A percentile compares a stretch with the other conserved stretches of the same genome.
phyloP scores from a whole-genome alignment of 2,113 vertebrate genomes.

The Clarias macrocephalus region DNA sequence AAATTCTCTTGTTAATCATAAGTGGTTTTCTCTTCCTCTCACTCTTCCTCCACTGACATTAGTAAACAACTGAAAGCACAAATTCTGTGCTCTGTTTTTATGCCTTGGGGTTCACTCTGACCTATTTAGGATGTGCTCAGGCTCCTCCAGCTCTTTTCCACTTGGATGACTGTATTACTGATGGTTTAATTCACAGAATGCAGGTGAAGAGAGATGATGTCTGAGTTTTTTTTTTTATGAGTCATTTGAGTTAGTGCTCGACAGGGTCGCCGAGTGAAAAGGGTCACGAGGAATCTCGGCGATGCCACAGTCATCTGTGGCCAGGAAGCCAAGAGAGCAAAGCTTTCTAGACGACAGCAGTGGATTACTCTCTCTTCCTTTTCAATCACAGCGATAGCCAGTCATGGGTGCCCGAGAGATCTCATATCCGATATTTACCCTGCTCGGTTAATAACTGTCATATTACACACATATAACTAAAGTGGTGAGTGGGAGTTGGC shows the following conservation, averaged over 20 bases:
- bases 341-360: not conserved
- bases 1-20: not conserved
- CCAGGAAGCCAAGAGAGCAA: not conserved
- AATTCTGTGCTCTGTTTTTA: not conserved
- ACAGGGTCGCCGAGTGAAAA: too few relatives aligned
- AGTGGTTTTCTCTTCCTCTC: not conserved
- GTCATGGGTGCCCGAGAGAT: not conserved
- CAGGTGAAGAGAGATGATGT: not conserved
- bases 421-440: not conserved
- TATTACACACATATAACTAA: not conserved
- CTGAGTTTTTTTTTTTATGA: not conserved
- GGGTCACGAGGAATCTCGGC: not conserved
- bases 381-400: not conserved
- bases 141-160: conserved; percentile 5
- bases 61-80: not conserved
- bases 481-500: not conserved
- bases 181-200: not conserved
- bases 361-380: not conserved
- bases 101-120: conserved; percentile 23
- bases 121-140: conserved; percentile 1
- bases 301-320: not conserved
- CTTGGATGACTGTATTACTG: not conserved
- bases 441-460: not conserved
- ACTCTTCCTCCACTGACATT: not conserved
- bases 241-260: not conserved